Evolutionary conservation across 2,888 invertebrate genomes (phyloP), one percentile per base, ranked within the genome.

Genomic region (Spodoptera picta): DNA sequence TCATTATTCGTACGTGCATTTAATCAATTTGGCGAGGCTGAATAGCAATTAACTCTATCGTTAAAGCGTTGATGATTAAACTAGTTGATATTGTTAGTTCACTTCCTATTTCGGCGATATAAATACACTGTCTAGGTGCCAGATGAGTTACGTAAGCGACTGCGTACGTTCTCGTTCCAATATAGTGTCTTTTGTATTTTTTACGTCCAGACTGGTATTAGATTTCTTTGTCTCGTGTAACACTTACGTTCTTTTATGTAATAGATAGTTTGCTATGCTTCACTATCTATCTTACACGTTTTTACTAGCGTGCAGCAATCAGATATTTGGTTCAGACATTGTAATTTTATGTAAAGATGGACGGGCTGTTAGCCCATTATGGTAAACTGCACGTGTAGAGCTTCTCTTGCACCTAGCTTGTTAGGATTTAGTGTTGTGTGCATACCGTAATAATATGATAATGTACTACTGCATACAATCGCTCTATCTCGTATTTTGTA

Each of bases 21-120:
- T 53, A 68, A 78, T 77, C 66, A 61, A 56, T 74, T 71, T 51
- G 65, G 9, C 62, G 47, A 68, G 49, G 61, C 65, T 56, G 53
- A 65, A 63, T 58, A 47, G 48, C 45, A 63, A 65, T 60, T 50
- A 66, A 63, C 43, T 63, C 45, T 31, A 63, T 65, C 58, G 55
- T 46, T 57, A 66, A 66, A 64, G 36, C 42, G 50, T 60, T 46
- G 42, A 43, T 73, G 57, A 77, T 74, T 80, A 78, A 69, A 69
- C 75, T 60, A 59, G 75, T 69, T 73, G 63, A 56, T 63, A 66
- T 68, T 64, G 64, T 44, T 65, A 36, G 45, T 64, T 59, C 54
- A 66, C 76, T 80, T 80, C 81, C 81, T 80, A 70, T 80, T 70
- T 55, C 47, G 59, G 24, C 43, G 54, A 56, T 69, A 68, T 58